These are phyloP conservation scores for Heliconius melpomene DNA, from an alignment of 1,140 invertebrate species.

Conservation along the genomic window DNA sequence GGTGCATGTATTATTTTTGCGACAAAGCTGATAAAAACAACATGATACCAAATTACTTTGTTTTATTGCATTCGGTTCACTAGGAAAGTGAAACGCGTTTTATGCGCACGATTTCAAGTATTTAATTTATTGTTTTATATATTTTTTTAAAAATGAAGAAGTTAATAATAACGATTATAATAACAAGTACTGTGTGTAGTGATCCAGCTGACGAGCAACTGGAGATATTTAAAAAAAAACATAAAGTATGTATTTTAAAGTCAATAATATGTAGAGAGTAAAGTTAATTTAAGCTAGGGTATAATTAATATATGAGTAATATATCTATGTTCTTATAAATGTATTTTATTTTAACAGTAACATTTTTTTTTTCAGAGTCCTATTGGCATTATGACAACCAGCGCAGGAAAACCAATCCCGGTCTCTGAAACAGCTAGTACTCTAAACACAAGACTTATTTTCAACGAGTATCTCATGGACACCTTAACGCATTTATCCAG, in stretches of 20 bases:
- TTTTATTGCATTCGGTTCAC: neutral
- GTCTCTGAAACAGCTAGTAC: constrained; percentile 12
- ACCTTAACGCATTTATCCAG: constrained; percentile 86
- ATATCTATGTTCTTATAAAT: too few relatives aligned
- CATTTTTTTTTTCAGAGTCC: neutral
- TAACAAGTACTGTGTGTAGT: neutral
- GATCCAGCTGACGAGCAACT: neutral
- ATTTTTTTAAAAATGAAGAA: neutral
- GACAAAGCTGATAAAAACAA: neutral
- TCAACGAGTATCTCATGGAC: constrained; percentile 23
- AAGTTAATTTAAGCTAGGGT: too few relatives aligned
- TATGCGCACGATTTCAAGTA: neutral
- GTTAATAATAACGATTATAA: neutral
- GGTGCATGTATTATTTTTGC: neutral
- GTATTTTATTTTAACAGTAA: too few relatives aligned
- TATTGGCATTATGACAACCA: constrained; percentile 18
- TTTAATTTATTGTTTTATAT: neutral
- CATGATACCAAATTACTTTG: neutral
- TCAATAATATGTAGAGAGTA: neutral
- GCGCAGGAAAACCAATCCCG: constrained; percentile 13
- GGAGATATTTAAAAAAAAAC: neutral
- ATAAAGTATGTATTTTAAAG: neutral
- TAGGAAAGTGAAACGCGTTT: neutral
- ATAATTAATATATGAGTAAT: too few relatives aligned
- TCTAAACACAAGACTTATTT: constrained; percentile 19